Conservation (phyloP, 92 coral and sea anemone species). For the Pocillopora meandrina region DNA sequence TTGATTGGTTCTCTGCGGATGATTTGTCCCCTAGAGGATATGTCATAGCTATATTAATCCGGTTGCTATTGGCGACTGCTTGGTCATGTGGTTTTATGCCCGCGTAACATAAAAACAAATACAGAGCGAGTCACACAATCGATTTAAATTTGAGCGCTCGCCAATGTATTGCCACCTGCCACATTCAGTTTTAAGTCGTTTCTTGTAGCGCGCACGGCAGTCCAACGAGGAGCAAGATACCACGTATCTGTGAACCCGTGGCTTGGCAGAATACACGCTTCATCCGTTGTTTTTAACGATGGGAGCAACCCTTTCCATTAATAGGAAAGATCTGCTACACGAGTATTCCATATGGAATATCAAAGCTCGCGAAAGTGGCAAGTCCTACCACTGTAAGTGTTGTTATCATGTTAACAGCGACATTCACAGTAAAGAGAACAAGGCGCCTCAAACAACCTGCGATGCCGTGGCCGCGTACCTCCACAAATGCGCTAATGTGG, state of each 20-base stretch:
- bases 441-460: constrained; percentile 77
- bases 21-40: constrained; percentile 33
- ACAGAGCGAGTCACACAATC: constrained; percentile 62
- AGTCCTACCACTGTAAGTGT: constrained; percentile 77
- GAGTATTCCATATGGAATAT: constrained; percentile 84
- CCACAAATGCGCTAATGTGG: constrained; percentile 94
- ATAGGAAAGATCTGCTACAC: constrained; percentile 77
- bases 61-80: constrained; percentile 66
- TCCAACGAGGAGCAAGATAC: constrained; percentile 36
- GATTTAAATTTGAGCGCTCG: constrained; percentile 62
- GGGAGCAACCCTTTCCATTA: constrained; percentile 93
- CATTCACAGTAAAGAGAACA: constrained; percentile 74
- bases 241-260: constrained; percentile 28
- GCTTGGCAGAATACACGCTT: constrained; percentile 6
- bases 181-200: constrained; percentile 52
- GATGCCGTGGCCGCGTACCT: constrained; percentile 93
- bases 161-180: constrained; percentile 81
- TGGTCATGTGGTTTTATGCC: constrained; percentile 64
- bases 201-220: constrained; percentile 68
- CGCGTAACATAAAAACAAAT: constrained; percentile 67
- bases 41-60: constrained; percentile 71
- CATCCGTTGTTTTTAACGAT: constrained; percentile 41
- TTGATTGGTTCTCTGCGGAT: constrained; percentile 57
- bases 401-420: constrained; percentile 73
- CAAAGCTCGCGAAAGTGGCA: constrained; percentile 80